Percentiles rank a stretch among this genome's conserved stretches.
These are phyloP conservation scores for honey bee (Apis mellifera) DNA, from an alignment of 1,140 invertebrate genomes.

Conservation along the genomic window DNA sequence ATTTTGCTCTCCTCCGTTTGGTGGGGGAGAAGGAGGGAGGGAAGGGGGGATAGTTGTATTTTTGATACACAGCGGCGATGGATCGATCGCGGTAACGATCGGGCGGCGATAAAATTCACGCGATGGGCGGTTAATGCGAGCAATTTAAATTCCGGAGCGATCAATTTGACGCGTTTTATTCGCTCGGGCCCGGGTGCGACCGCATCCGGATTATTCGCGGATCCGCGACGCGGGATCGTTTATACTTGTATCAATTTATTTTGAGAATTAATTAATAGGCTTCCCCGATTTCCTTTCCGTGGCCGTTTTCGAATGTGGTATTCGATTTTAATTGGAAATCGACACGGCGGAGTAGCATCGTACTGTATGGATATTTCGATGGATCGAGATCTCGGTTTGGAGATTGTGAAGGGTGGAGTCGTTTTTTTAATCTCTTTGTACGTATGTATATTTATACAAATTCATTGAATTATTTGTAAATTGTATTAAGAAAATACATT, in stretches of 20 bases:
- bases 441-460: too few relatives aligned
- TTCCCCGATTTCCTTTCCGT: conserved; percentile 27
- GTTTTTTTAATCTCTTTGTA: too few relatives aligned
- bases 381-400: not conserved
- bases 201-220: conserved; percentile 36
- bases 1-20: too few relatives aligned
- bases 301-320: not conserved
- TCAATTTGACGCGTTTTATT: conserved; percentile 48
- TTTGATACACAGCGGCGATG: not conserved
- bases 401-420: not conserved
- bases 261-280: conserved; percentile 45
- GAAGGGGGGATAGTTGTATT: not conserved
- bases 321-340: conserved; percentile 27
- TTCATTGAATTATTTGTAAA: too few relatives aligned
- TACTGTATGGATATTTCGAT: not conserved
- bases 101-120: conserved; percentile 28
- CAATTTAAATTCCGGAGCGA: conserved; percentile 46
- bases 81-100: conserved; percentile 5
- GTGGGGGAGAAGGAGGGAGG: too few relatives aligned
- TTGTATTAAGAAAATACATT: too few relatives aligned
- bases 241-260: conserved; percentile 45
- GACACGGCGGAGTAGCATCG: not conserved
- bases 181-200: conserved; percentile 1
- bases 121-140: conserved; percentile 31
- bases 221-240: conserved; percentile 20